Conservation (phyloP, 1,140 invertebrate species). For the Drosophila azteca region DNA sequence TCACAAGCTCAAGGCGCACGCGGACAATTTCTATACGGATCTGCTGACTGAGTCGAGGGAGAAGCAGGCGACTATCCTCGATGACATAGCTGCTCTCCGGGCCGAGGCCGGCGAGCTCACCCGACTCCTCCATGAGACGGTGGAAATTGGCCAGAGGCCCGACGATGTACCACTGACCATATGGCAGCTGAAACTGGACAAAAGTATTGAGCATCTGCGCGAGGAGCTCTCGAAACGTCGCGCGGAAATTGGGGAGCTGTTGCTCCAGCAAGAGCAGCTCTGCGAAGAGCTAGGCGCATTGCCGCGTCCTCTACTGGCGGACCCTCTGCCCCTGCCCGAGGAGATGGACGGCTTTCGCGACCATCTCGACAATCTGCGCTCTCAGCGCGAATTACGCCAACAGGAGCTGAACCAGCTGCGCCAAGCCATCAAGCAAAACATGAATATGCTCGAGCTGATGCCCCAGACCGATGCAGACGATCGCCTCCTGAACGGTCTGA, state of each 20-base stretch:
- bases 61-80: constrained; percentile 41
- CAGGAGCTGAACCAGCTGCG: constrained; percentile 48
- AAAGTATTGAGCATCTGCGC: constrained; percentile 56
- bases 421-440: constrained; percentile 52
- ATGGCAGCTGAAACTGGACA: constrained; percentile 55
- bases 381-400: constrained; percentile 32
- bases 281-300: constrained; percentile 65
- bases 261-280: constrained; percentile 64
- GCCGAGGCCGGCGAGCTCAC: constrained; percentile 50
- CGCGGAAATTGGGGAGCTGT: constrained; percentile 58
- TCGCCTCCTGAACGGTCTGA: constrained; percentile 56
- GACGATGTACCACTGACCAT: constrained; percentile 49
- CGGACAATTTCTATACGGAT: constrained; percentile 50
- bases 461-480: constrained; percentile 54
- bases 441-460: constrained; percentile 50
- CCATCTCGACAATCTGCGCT: constrained; percentile 41
- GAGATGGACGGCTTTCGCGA: constrained; percentile 52
- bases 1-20: constrained; percentile 52
- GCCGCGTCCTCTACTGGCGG: constrained; percentile 54
- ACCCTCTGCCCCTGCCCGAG: constrained; percentile 55
- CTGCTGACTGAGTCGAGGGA: constrained; percentile 56
- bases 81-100: constrained; percentile 40
- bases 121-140: constrained; percentile 47
- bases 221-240: constrained; percentile 45
- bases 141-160: constrained; percentile 37